phyloP scores from a whole-genome alignment of 2,113 vertebrate genomes.

The Hystrix cristata region DNA sequence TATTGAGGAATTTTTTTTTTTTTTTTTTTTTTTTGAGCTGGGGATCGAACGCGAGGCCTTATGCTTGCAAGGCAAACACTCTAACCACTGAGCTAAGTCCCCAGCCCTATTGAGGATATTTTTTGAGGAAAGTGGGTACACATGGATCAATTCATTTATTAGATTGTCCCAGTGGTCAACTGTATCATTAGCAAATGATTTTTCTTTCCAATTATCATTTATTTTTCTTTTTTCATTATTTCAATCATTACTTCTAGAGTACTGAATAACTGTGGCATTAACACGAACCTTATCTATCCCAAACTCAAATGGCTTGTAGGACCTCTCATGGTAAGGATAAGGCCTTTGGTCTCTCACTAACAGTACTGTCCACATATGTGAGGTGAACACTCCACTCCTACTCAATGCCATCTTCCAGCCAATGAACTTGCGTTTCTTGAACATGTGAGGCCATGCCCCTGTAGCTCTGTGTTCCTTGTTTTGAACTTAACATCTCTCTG shows the following conservation, averaged over 20 bases:
- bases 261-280: neutral
- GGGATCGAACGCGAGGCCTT: too few relatives aligned
- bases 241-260: neutral
- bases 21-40: too few relatives aligned
- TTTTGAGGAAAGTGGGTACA: neutral
- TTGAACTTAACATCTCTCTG: neutral
- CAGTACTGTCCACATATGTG: neutral
- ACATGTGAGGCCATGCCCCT: neutral
- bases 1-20: neutral
- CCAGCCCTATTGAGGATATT: neutral
- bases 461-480: neutral
- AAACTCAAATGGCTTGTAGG: neutral
- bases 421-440: neutral
- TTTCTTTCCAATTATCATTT: neutral
- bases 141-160: neutral
- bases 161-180: neutral
- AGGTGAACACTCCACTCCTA: neutral
- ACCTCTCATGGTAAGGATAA: neutral
- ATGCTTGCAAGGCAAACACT: too few relatives aligned
- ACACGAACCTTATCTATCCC: neutral
- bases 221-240: neutral
- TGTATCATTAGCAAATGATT: neutral
- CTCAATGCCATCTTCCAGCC: neutral
- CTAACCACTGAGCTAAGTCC: too few relatives aligned
- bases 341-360: neutral